Evolutionary conservation across 2,113 vertebrate species (phyloP), one percentile per base, ranked within the genome.

Genomic region (Kryptolebias marmoratus): DNA sequence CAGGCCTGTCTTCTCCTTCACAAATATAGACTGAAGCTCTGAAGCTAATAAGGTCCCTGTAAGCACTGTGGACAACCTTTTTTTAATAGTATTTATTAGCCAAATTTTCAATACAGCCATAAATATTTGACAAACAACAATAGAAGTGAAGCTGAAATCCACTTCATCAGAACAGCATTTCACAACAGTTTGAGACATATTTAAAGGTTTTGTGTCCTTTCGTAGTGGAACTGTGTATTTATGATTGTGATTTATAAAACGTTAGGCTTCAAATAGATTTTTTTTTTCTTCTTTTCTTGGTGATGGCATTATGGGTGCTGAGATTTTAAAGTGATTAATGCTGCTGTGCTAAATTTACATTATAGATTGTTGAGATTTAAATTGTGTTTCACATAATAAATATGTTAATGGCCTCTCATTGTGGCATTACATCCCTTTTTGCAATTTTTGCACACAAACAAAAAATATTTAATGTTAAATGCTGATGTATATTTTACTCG

Each of bases 1-100:
- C 31, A 57, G 11, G 30, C 59, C 47, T 63, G 64, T 71, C 64
- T 60, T 70, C 71, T 42, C 64, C 27, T 30, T 72, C n/a, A 67
- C 28, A 77, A 61, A 76, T 61, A 82, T 36, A 70, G 55, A 76
- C 64, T 79, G n/a, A 69, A 64, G 74, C 36, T 11, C 31, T 67
- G 64, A 18, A 39, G 44, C 57, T 48, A 32, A 60, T 47, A 8
- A 39, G 44, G 47, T 48, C 32, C 22, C 6, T 42, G 32, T 42
- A 28, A 60, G 32, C 5, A n/a, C 39, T 31, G 54, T 30, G 42
- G 31, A 45, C n/a, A 64, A 16, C 6, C 10, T 28, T 42, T 75
- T 7, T 13, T 16, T 6, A 64, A 39, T 64, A 42, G 16, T 45
- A 30, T 50, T 12, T 16, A 61, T 64, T 54, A 22, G 28, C 15